Percentiles rank a stretch among this genome's conserved stretches.
Evolutionary conservation across 2,888 invertebrate species (phyloP).

Genomic region (Xanthia togata): DNA sequence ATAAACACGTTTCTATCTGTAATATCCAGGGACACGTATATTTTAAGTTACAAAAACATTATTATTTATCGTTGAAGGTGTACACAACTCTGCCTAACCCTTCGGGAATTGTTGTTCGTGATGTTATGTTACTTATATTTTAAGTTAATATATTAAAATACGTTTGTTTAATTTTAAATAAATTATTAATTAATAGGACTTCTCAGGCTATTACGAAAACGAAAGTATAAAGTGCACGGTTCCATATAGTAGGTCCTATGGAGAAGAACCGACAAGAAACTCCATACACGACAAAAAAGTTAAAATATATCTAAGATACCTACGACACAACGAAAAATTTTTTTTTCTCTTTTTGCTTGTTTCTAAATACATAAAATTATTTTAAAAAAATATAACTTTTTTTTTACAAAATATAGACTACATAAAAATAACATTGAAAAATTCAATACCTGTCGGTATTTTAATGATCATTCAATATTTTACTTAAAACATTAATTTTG

Average conservation of each 20-base stretch:
- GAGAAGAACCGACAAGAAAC: conserved; percentile 53
- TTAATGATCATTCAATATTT: neutral
- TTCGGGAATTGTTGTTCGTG: neutral
- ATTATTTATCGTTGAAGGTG: too few species aligned
- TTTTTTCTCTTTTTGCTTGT: neutral
- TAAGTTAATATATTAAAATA: too few species aligned
- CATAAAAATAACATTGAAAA: neutral
- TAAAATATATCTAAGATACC: neutral
- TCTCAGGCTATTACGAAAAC: neutral
- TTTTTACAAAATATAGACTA: too few species aligned
- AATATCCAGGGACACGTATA: neutral
- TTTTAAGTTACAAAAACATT: neutral
- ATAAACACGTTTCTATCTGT: too few species aligned
- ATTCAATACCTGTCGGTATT: neutral
- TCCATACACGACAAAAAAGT: neutral
- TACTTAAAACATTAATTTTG: neutral
- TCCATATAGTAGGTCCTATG: conserved; percentile 21
- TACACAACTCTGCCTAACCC: too few species aligned
- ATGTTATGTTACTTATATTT: neutral
- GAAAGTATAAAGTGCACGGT: conserved; percentile 12
- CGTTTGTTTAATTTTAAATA: neutral
- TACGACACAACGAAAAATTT: neutral
- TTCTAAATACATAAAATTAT: neutral
- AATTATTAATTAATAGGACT: neutral
- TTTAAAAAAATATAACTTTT: too few species aligned